Conservation (phyloP, 1,140 invertebrate species). For the Diorhabda carinulata region DNA sequence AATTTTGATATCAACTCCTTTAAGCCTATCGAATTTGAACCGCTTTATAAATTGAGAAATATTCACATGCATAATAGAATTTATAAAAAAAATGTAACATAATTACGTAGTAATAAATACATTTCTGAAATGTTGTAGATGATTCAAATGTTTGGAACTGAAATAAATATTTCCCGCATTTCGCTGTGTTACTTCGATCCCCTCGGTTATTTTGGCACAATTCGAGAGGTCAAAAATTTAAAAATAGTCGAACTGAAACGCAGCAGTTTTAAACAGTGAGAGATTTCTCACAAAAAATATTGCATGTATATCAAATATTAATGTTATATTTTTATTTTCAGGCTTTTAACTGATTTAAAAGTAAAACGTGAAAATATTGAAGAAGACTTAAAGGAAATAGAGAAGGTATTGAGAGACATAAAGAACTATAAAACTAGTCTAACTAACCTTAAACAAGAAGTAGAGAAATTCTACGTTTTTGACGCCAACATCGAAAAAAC, state of each 20-base stretch:
- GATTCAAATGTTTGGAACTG: not conserved
- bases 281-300: not conserved
- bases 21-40: too few relatives aligned
- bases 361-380: slow-evolving; percentile 57
- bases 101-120: too few relatives aligned
- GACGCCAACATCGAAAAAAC: slow-evolving; percentile 60
- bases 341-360: slow-evolving; percentile 52
- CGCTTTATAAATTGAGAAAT: too few relatives aligned
- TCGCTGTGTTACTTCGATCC: slow-evolving; percentile 9
- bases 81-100: too few relatives aligned
- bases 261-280: not conserved
- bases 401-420: slow-evolving; percentile 59
- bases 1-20: too few relatives aligned
- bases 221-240: slow-evolving; percentile 32
- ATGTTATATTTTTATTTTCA: slow-evolving; percentile 39
- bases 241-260: slow-evolving; percentile 28
- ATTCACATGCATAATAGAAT: too few relatives aligned
- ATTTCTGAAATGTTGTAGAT: not conserved
- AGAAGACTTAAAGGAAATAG: slow-evolving; percentile 58
- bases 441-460: slow-evolving; percentile 58
- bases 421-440: slow-evolving; percentile 60
- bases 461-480: slow-evolving; percentile 68
- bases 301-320: not conserved
- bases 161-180: slow-evolving; percentile 7
- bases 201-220: slow-evolving; percentile 31